Evolutionary conservation across 1,140 invertebrate genomes (phyloP), one percentile per base, ranked within the genome.

Genomic region (Drosophila micromelanica): DNA sequence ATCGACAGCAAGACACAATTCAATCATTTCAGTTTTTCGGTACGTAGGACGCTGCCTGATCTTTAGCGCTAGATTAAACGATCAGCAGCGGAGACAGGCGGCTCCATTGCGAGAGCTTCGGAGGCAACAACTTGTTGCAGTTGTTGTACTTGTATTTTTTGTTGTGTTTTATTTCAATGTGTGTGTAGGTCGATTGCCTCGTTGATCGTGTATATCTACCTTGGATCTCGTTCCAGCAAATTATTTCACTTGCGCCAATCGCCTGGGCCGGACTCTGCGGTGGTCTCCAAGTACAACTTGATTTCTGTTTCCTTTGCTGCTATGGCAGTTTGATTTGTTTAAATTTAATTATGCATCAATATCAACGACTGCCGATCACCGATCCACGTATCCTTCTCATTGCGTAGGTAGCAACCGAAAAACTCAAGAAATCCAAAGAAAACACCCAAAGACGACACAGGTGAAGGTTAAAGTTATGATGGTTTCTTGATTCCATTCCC

Each of bases 311-410:
- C 87, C 87, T 84, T 55, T 90, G 48, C 65, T 61, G 70, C 60
- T 73, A 72, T 84, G 80, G 85, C 85, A 90, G 80, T 87, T 90
- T 90, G 85, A 90, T 90, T 90, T 90, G 85, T 85, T 90, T 90
- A 90, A 90, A 90, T 90, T 90, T 90, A 90, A 90, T 90, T 90
- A 90, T 90, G 85, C 85, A 73, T 77, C 84, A 80, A 86, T 75
- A 75, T 82, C 80, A 76, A 75, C 84, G 78, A 77, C 67, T 64
- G 68, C 54, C 77, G 73, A 81, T 57, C 71, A 42, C 17, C 35
- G 51, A 52, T 35, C 43, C 60, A 43, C 20, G 40, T 45, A 42
- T 64, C 43, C 38, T 43, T 51, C 55, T n/a, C 27, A 45, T 57
- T 69, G 74, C 74, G 75, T 81, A 82, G 75, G 79, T 75, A 82